These are phyloP conservation scores for Drosophila meridiana DNA, from an alignment of 2,888 invertebrate genomes.

Conservation along the genomic window DNA sequence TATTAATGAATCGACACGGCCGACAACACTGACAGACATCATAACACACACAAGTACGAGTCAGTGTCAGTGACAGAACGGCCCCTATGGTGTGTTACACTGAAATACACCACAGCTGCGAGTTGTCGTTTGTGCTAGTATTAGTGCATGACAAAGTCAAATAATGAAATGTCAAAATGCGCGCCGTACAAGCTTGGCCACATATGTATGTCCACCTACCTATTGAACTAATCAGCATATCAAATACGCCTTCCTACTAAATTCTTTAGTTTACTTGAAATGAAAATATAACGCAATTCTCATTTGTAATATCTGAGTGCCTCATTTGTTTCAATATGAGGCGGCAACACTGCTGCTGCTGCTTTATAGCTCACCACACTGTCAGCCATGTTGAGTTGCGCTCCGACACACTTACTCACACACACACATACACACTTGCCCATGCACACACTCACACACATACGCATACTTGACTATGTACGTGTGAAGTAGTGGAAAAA, in stretches of 20 bases:
- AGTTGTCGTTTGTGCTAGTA: slow-evolving; percentile 33
- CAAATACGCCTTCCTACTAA: neutral
- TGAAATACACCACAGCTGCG: slow-evolving; percentile 50
- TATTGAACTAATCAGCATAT: neutral
- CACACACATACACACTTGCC: slow-evolving; percentile 36
- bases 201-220: neutral
- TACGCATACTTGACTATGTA: slow-evolving; percentile 27
- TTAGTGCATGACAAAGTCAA: slow-evolving; percentile 62
- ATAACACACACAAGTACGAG: slow-evolving; percentile 56
- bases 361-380: slow-evolving; percentile 58
- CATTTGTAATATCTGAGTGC: neutral
- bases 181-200: slow-evolving; percentile 51
- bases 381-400: slow-evolving; percentile 78
- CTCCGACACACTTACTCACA: slow-evolving; percentile 70
- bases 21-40: slow-evolving; percentile 52
- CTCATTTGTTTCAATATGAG: slow-evolving; percentile 15
- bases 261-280: neutral
- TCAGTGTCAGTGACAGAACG: slow-evolving; percentile 51
- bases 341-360: slow-evolving; percentile 36
- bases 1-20: slow-evolving; percentile 47
- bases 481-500: slow-evolving; percentile 38
- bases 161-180: slow-evolving; percentile 62
- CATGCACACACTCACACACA: slow-evolving; percentile 37
- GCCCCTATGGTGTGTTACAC: slow-evolving; percentile 56
- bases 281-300: neutral